Percentiles rank a stretch among this genome's conserved stretches.
Conservation (phyloP, 2,888 invertebrate species). For the Ennomos quercinarius region DNA sequence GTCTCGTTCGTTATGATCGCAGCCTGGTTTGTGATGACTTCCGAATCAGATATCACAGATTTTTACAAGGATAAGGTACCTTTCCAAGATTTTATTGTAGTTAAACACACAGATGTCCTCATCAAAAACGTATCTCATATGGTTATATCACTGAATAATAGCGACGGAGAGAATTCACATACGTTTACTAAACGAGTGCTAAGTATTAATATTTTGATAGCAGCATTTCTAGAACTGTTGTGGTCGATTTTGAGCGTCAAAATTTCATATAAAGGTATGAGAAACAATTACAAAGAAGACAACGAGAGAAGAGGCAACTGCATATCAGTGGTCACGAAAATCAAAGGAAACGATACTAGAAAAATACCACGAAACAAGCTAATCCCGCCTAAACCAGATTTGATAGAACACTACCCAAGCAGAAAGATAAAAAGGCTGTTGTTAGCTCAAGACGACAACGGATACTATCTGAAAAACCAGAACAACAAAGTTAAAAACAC, state of each 20-base stretch:
- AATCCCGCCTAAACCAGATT: conserved; percentile 77
- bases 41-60: conserved; percentile 66
- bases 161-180: conserved; percentile 53
- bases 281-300: conserved; percentile 84
- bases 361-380: conserved; percentile 72
- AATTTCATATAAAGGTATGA: conserved; percentile 87
- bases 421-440: conserved; percentile 84
- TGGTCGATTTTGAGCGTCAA: conserved; percentile 87
- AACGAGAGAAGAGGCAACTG: conserved; percentile 76
- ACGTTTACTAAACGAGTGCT: conserved; percentile 78
- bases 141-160: conserved; percentile 61
- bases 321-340: conserved; percentile 82
- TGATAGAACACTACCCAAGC: conserved; percentile 83
- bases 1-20: conserved; percentile 72
- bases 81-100: conserved; percentile 67
- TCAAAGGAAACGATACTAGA: conserved; percentile 81
- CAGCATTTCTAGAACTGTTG: conserved; percentile 83
- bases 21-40: conserved; percentile 71
- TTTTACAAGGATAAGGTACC: conserved; percentile 75
- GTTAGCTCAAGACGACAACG: conserved; percentile 71
- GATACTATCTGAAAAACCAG: conserved; percentile 75
- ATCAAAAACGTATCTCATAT: conserved; percentile 72
- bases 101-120: conserved; percentile 69
- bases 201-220: conserved; percentile 86
- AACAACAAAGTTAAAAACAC: conserved; percentile 77